Evolutionary conservation across 1,140 invertebrate species (phyloP), one percentile per base, ranked within the genome.

Genomic region (Zaprionus lachaisei): DNA sequence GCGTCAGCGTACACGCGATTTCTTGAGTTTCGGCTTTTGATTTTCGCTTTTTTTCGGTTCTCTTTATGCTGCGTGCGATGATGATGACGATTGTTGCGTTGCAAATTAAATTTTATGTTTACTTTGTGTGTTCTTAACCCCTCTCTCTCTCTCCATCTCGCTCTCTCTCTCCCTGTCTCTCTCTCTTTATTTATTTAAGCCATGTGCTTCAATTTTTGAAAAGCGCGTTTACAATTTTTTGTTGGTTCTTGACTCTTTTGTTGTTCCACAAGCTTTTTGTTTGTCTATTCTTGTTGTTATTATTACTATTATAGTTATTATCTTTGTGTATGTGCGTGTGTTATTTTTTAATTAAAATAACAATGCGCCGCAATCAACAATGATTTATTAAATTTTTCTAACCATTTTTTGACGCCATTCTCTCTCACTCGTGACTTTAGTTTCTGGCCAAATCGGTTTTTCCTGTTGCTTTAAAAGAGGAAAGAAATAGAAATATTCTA

Each of bases 381-480:
- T 89, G 81, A 89, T 90, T 90, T 89, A 89, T 89, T 70, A 84
- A 89, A 81, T 81, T 84, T 79, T 84, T 60, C 31, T 54, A 70
- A 58, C 44, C 28, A 80, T 77, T 78, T 65, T 61, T 57, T 79
- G 37, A 66, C 63, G 62, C 80, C 49, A 68, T 81, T 85, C 44
- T 44, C 37, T 51, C 17, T 77, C 54, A 12, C 14, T 38, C 4
- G 15, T 66, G 15, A 15, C 15, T 28, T 58, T 67, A 14, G n/a
- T n/a, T 51, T 69, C n/a, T 24, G n/a, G 63, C 31, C 24, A 65
- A 55, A 51, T 49, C 20, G 20, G 34, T 57, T 77, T 77, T 73
- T 68, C 31, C 58, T 61, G 49, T 63, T 62, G 11, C 24, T 26
- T 26, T 26, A 26, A 26, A 26, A 26, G 24, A 26, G 24, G 2